Conservation (phyloP, 2,113 vertebrate genomes). For the Pycnonotus jocosus region DNA sequence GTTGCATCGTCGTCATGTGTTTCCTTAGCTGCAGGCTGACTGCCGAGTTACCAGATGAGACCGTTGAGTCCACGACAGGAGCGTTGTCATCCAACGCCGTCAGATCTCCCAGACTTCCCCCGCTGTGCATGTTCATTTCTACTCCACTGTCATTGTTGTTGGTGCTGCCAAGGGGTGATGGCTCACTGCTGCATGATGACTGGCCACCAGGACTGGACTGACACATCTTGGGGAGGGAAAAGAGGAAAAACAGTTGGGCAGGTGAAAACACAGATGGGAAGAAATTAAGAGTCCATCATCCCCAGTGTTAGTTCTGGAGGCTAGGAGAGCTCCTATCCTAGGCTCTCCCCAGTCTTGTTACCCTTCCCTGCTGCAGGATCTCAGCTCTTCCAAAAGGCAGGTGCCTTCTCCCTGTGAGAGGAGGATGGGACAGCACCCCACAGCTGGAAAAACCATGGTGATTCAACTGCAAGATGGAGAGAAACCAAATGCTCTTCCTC, state of each 20-base stretch:
- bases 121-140: conserved; percentile 93
- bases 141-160: conserved; percentile 97
- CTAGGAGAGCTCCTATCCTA: not conserved
- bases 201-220: conserved; percentile 97
- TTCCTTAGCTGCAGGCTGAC: conserved; percentile 90
- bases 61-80: conserved; percentile 85
- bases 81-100: conserved; percentile 81
- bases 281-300: not conserved
- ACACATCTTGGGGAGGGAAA: conserved; percentile 79
- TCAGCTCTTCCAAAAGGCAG: not conserved
- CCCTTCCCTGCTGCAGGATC: not conserved
- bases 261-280: not conserved
- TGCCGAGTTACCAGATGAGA: conserved; percentile 78
- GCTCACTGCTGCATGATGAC: conserved; percentile 98
- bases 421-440: not conserved
- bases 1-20: conserved; percentile 81
- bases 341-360: not conserved
- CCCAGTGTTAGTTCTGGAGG: not conserved
- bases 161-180: conserved; percentile 91
- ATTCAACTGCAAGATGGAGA: not conserved
- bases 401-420: not conserved
- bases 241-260: not conserved
- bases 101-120: conserved; percentile 96
- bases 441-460: not conserved
- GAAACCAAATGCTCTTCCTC: not conserved